phyloP scores from a whole-genome alignment of 2,888 invertebrate genomes.

The Drosophila colorata region DNA sequence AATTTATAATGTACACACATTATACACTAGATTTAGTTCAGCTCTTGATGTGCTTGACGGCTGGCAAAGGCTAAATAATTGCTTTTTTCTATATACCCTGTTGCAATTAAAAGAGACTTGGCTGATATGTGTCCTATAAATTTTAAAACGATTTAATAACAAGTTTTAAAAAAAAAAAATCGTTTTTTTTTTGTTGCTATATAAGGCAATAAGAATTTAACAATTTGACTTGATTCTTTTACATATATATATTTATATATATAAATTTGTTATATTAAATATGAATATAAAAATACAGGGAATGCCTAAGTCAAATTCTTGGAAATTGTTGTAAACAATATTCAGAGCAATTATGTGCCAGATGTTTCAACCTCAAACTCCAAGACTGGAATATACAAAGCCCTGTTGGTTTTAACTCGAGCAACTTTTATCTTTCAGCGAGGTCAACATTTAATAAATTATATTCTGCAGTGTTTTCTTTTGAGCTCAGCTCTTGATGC shows the following conservation, averaged over 20 bases:
- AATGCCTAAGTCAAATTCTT: no score
- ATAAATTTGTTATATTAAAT: no score
- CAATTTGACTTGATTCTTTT: no score
- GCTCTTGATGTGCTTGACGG: slow-evolving; percentile 13
- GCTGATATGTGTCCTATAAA: not conserved
- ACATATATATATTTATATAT: no score
- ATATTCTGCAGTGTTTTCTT: not conserved
- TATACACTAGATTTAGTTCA: slow-evolving; percentile 21
- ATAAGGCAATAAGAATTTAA: no score
- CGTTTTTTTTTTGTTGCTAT: no score
- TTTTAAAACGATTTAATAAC: not conserved
- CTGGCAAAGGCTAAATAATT: slow-evolving; percentile 10
- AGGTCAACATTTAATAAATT: slow-evolving; percentile 10
- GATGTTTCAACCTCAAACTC: no score
- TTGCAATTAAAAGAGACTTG: not conserved
- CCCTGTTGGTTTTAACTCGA: not conserved
- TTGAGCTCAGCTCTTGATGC: slow-evolving; percentile 9
- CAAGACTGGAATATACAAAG: no score
- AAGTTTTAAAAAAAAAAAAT: no score
- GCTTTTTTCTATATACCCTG: not conserved
- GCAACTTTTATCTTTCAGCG: not conserved
- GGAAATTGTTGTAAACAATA: no score
- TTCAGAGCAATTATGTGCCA: no score
- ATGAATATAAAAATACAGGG: no score
- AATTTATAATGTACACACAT: slow-evolving; percentile 32